Base-by-base conservation (phyloP, 2,797 vertebrate species). In the Microctenopoma lineatum region DNA sequence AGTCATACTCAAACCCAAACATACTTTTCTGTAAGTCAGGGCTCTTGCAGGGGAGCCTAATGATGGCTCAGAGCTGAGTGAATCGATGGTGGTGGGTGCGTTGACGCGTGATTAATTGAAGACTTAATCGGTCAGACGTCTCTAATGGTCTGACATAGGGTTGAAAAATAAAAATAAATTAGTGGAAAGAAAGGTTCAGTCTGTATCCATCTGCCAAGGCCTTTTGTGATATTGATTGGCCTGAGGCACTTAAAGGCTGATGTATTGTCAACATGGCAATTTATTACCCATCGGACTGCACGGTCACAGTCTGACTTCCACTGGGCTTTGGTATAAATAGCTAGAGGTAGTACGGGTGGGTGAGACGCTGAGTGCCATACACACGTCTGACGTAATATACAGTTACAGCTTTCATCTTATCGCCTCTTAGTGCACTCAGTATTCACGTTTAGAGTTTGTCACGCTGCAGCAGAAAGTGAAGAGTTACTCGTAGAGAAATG, bases 131-230 rank as follows among this genome's bases (percentile, higher is more conserved):
- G 83, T 81, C 66, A 70, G 86, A 88, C 69, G 58, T 87, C 87
- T 90, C 71, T 87, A 89, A 91, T 86, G 86, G 88, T 68, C 81
- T 64, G 58, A 77, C 77, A 73, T 72, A 74, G 79, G 72, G 84
- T 89, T 85, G 84, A 85, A 80, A 90, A 88, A 89, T 85, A 90
- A 79, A 91, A 89, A 92, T 88, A 82, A 87, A 93, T 92, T 77
- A 89, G 78, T 79, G 70, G 78, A 81, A 77, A 80, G 80, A 90
- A 90, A 85, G 72, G 55, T 65, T 50, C 56, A 57, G 79, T 84
- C 81, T 79, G 79, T 89, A 81, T 89, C 89, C 86, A 81, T 91
- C 86, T 85, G 84, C 81, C 73, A 70, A 75, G 60, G 84, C 74
- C 81, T 70, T 87, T 83, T 72, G 81, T 66, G 75, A 18, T 84